phyloP scores from a whole-genome alignment of 2,888 invertebrate species.

The Drosophila recens region DNA sequence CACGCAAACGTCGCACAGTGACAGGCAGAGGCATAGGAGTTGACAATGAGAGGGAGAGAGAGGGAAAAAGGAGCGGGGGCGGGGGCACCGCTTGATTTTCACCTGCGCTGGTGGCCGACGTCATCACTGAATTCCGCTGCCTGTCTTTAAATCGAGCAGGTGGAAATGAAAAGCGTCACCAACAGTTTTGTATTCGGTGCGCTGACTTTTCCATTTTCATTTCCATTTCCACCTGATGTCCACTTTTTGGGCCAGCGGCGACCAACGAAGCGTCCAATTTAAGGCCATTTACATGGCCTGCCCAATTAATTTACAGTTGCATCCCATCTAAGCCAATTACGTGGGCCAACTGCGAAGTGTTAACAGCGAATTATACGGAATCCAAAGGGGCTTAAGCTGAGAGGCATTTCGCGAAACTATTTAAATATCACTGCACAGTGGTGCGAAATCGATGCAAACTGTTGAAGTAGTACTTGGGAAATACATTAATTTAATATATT shows the following conservation, averaged over 20 bases:
- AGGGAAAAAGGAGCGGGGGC: not conserved
- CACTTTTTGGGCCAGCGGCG: conserved; percentile 16
- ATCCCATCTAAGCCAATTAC: conserved; percentile 28
- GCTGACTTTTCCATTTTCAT: conserved; percentile 21
- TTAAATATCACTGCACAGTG: not conserved
- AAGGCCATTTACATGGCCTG: conserved; percentile 54
- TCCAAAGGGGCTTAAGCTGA: not conserved
- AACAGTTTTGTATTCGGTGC: not conserved
- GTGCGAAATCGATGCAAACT: not conserved
- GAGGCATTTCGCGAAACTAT: not conserved
- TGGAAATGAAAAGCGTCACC: conserved; percentile 67
- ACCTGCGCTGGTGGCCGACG: conserved; percentile 70
- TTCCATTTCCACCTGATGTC: conserved; percentile 10
- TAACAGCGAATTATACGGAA: conserved; percentile 9
- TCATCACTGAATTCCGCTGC: conserved; percentile 59
- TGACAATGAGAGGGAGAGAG: not conserved
- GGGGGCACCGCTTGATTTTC: conserved; percentile 51
- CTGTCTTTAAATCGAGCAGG: conserved; percentile 47
- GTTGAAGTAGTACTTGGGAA: not conserved
- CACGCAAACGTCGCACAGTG: conserved; percentile 56
- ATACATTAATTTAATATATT: too few species aligned
- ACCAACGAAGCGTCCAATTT: conserved; percentile 59
- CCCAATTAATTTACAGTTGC: conserved; percentile 52
- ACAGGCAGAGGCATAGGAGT: conserved; percentile 5
- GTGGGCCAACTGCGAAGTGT: conserved; percentile 22